These are phyloP conservation scores for Yponomeuta malinellus DNA, from an alignment of 2,888 invertebrate species.

Conservation along the genomic window DNA sequence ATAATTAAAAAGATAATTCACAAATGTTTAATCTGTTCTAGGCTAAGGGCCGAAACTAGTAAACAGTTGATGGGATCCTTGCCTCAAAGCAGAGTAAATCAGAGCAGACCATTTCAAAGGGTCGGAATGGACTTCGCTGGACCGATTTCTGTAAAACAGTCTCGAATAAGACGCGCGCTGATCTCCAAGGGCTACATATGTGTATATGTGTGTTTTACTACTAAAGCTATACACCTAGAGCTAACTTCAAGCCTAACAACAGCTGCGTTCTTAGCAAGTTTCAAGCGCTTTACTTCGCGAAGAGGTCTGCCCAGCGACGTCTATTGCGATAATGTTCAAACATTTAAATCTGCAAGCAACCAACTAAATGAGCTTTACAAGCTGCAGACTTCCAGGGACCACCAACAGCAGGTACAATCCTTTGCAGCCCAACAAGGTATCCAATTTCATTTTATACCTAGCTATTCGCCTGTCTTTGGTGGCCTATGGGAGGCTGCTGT, in stretches of 20 bases:
- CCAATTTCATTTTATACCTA: conserved; percentile 7
- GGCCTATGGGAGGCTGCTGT: conserved; percentile 4
- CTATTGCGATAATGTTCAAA: not conserved
- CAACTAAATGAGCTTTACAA: conserved; percentile 4
- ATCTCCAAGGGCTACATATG: conserved; percentile 22
- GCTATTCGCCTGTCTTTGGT: conserved; percentile 10
- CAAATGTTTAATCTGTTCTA: conserved; percentile 24
- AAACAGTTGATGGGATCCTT: conserved; percentile 24
- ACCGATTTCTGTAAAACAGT: conserved; percentile 20
- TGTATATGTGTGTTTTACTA: conserved; percentile 22
- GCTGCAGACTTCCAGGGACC: not conserved
- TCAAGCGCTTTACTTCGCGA: conserved; percentile 13
- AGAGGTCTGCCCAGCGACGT: conserved; percentile 14
- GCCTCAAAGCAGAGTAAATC: conserved; percentile 19
- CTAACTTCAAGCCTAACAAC: conserved; percentile 16
- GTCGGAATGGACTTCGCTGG: conserved; percentile 24
- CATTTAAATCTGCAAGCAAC: conserved; percentile 12
- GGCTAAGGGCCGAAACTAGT: conserved; percentile 19
- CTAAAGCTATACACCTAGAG: conserved; percentile 21
- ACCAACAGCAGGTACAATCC: conserved; percentile 3
- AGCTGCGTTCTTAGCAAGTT: conserved; percentile 9
- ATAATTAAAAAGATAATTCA: conserved; percentile 23
- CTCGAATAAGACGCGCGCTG: conserved; percentile 18
- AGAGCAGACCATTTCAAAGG: conserved; percentile 20
- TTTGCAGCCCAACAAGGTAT: not conserved